Conservation (phyloP, 2,797 vertebrate species). For the Rhinoraja longicauda region DNA sequence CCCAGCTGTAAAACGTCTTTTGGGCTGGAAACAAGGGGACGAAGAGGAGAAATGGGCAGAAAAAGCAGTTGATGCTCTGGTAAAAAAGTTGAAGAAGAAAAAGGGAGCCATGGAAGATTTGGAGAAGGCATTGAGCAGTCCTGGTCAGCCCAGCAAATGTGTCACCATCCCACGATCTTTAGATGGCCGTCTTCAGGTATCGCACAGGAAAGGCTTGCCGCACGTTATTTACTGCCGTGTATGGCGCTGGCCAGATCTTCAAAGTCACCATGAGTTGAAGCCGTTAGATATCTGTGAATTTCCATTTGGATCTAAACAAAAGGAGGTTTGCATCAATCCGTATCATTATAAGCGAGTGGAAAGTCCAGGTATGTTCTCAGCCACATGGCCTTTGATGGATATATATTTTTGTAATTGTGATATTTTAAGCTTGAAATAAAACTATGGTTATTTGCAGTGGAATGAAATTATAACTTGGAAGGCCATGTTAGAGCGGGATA, state of each 20-base stretch:
- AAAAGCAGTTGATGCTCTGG: constrained; percentile 94
- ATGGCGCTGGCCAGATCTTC: constrained; percentile 96
- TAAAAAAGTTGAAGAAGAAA: constrained; percentile 97
- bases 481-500: neutral
- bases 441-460: constrained; percentile 52
- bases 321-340: constrained; percentile 98
- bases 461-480: constrained; percentile 8
- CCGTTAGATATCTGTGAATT: constrained; percentile 95
- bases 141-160: constrained; percentile 92
- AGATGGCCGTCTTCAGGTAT: constrained; percentile 89
- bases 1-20: constrained; percentile 90
- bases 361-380: constrained; percentile 79
- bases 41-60: constrained; percentile 99
- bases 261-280: constrained; percentile 95
- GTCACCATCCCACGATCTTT: constrained; percentile 92
- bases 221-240: constrained; percentile 96
- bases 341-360: constrained; percentile 98
- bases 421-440: neutral
- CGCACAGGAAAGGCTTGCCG: constrained; percentile 90
- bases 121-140: constrained; percentile 92
- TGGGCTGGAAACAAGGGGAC: constrained; percentile 97
- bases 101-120: constrained; percentile 97
- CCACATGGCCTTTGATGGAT: neutral
- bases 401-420: neutral
- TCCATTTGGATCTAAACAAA: constrained; percentile 97